Base-by-base conservation (phyloP, 2,797 vertebrate species). In the Diceros bicornis region DNA sequence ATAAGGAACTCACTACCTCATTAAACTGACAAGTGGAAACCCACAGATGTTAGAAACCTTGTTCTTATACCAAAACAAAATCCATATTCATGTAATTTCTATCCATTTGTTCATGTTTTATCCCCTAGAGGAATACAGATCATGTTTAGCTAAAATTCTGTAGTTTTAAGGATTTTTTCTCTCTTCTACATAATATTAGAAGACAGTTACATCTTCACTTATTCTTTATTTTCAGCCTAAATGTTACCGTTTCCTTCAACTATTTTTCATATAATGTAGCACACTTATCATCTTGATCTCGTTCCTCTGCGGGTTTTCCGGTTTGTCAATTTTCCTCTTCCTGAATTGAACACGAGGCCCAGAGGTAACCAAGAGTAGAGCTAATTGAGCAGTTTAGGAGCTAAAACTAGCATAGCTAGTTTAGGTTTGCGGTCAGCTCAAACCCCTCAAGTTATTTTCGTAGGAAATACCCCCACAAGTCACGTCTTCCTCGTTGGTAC, bases 31-130 rank as follows among this genome's bases (percentile, higher is more conserved):
- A 57, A 71, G 18, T 81, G 66, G 84, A 93, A 96, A 69, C 66
- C 59, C 79, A 87, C 14, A 64, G 50, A 93, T 82, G 86, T 71
- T 71, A 89, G 66, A 95, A 91, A 96, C 68, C 44, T 27, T 23
- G 14, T 91, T 94, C 71, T 93, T 78, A 79, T 82, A 87, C 23
- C 59, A 86, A 95, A 89, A 93, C 50, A 81, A 89, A 96, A 68
- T 57, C n/a, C 55, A 37, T 81, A 89, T 75, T 93, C 34, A 64
- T 88, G 71, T 32, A n/a, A 82, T 90, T 96, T 94, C 62, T 84
- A 94, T 44, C 21, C 37, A 66, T 74, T 82, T 92, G 75, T 57
- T 92, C 75, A 59, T 89, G 66, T 77, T 94, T 96, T 96, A 94
- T 91, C 55, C 79, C 69, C 87, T 89, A 34, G 64, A 94, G 86